phyloP scores from a whole-genome alignment of 2,888 invertebrate genomes.

The Melitaea athalia region DNA sequence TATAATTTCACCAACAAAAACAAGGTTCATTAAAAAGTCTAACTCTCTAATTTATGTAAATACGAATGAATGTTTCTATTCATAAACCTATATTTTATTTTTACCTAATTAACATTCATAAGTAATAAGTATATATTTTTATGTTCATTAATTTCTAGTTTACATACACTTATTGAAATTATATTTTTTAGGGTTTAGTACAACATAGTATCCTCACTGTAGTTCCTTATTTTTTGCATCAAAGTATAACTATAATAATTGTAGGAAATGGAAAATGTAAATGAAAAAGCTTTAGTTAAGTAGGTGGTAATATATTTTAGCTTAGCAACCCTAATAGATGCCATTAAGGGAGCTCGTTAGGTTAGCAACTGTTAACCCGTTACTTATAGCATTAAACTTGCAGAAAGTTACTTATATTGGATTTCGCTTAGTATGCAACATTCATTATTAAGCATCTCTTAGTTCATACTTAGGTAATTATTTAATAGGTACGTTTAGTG shows the following conservation, averaged over 20 bases:
- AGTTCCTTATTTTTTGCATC: constrained; percentile 4
- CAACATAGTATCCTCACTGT: too few relatives aligned
- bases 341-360: constrained; percentile 30
- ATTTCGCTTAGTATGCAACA: constrained; percentile 1
- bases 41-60: not conserved
- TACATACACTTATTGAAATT: too few relatives aligned
- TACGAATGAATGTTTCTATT: too few relatives aligned
- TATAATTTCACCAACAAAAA: not conserved
- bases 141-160: too few relatives aligned
- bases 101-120: too few relatives aligned
- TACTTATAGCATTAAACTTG: constrained; percentile 22
- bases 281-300: constrained; percentile 23
- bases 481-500: too few relatives aligned
- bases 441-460: constrained; percentile 3
- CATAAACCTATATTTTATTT: too few relatives aligned
- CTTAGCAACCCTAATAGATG: constrained; percentile 30
- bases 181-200: too few relatives aligned
- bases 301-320: constrained; percentile 31
- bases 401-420: constrained; percentile 13
- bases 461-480: not conserved
- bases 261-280: constrained; percentile 19
- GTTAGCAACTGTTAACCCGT: constrained; percentile 29
- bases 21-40: not conserved
- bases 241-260: constrained; percentile 11
- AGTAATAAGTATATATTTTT: too few relatives aligned